These are phyloP conservation scores for Coryphaenoides rupestris DNA, from an alignment of 2,113 vertebrate species.

Conservation along the genomic window DNA sequence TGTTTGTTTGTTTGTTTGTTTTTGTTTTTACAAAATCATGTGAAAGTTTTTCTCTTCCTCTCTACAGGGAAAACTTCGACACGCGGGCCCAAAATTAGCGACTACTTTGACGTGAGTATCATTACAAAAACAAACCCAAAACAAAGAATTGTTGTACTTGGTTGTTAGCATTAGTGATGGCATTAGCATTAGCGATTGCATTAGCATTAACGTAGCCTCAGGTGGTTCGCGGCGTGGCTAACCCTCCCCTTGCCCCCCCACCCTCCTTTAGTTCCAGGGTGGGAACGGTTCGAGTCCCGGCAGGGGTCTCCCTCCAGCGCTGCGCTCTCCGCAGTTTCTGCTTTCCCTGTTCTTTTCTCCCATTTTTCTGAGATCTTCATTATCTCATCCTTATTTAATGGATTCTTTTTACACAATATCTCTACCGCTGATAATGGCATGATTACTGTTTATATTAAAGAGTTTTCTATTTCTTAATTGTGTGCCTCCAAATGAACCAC, in stretches of 20 bases:
- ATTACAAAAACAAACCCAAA: neutral
- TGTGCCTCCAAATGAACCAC: no score
- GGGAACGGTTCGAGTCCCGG: slow-evolving; percentile 97
- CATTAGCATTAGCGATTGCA: neutral
- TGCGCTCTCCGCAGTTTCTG: slow-evolving; percentile 84
- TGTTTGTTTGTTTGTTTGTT: no score
- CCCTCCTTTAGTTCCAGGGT: slow-evolving; percentile 83
- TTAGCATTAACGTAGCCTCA: no score
- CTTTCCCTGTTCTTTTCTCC: no score
- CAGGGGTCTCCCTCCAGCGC: slow-evolving; percentile 86
- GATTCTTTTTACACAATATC: no score
- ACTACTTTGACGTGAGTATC: slow-evolving; percentile 95
- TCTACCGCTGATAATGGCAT: no score
- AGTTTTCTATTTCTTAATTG: no score
- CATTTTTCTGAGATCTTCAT: no score
- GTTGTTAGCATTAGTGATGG: no score
- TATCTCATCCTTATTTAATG: no score
- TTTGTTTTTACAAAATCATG: neutral
- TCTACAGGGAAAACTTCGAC: slow-evolving; percentile 87
- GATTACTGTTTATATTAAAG: no score
- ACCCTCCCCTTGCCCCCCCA: neutral
- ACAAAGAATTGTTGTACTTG: neutral
- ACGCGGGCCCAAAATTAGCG: slow-evolving; percentile 94
- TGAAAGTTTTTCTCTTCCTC: slow-evolving; percentile 32
- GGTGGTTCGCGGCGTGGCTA: neutral